Conservation (phyloP, 2,888 invertebrate genomes). For the Panzeria rudis region DNA sequence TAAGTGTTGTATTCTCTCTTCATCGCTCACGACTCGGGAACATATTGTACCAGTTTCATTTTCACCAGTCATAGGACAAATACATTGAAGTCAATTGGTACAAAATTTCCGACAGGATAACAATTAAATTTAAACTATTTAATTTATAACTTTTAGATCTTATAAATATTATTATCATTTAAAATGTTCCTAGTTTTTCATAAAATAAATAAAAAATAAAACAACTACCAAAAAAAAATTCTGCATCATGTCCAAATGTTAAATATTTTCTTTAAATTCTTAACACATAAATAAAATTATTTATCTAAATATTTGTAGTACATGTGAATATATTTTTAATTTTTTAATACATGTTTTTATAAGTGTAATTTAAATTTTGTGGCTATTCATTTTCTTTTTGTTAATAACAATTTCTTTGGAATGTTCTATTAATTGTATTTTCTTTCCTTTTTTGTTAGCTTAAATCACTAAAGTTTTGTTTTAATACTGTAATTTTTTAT, state of each 20-base stretch:
- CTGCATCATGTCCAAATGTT: background rate
- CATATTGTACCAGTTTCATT: too few species aligned
- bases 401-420: slow-evolving; percentile 69
- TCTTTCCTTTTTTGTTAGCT: slow-evolving; percentile 18
- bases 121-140: too few species aligned
- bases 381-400: slow-evolving; percentile 15
- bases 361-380: slow-evolving; percentile 44
- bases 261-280: background rate
- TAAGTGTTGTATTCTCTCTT: too few species aligned
- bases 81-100: too few species aligned
- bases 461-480: slow-evolving; percentile 46
- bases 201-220: background rate
- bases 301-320: slow-evolving; percentile 1
- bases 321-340: background rate
- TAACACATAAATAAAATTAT: background rate
- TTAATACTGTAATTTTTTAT: slow-evolving; percentile 65
- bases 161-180: too few species aligned
- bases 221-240: background rate
- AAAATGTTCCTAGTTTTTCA: background rate
- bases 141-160: too few species aligned
- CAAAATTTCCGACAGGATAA: too few species aligned
- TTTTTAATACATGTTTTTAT: slow-evolving; percentile 1
- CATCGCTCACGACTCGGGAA: too few species aligned
- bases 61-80: too few species aligned
- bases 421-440: slow-evolving; percentile 38